Evolutionary conservation across 2,113 vertebrate genomes (phyloP), one percentile per base, ranked within the genome.

Genomic region (Diglossa brunneiventris): DNA sequence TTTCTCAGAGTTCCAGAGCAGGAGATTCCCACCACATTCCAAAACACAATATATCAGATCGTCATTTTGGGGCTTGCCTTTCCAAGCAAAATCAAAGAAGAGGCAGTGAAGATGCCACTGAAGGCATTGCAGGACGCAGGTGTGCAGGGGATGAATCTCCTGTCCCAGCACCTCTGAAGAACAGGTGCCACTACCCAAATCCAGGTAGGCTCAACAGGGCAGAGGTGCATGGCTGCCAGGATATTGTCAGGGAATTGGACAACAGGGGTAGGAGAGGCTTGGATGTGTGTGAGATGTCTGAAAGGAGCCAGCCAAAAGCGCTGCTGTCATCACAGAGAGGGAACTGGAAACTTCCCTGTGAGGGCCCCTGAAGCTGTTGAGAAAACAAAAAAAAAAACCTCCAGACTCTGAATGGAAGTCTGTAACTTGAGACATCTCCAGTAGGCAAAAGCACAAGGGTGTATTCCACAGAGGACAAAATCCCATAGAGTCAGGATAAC

Each of bases 401-500:
- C 55, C 62, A 73, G 77, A 55, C 26, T 55, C 16, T 20, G 63
- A 66, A 66, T 55, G 79, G 72, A 88, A 92, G 83, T 58, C 75
- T 80, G 78, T 58, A 96, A 93, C 49, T 83, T 83, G 88, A 97
- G 87, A 87, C 41, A 50, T 35, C 30, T 87, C 81, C 82, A 70
- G 82, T 2, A 52, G 52, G 90, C 50, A 55, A 75, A 87, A 86
- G 33, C 59, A 69, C 58, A 58, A 80, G 63, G 72, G 26, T 24
- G 1, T 90, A n/a, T 66, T 83, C 46, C 68, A 44, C 28, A 42
- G 68, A 63, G 90, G 55, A 86, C 63, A 92, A 59, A 93, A 55
- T 63, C 47, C 61, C 62, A 22, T 0, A 7, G 31, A 55, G 41
- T 30, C 47, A 14, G 72, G 50, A 26, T 10, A 91, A 77, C 42